A percentile compares a stretch with the other conserved stretches of the same genome.
These are phyloP conservation scores for Catharus minimus DNA, from an alignment of 2,113 vertebrate genomes.

Conservation along the genomic window DNA sequence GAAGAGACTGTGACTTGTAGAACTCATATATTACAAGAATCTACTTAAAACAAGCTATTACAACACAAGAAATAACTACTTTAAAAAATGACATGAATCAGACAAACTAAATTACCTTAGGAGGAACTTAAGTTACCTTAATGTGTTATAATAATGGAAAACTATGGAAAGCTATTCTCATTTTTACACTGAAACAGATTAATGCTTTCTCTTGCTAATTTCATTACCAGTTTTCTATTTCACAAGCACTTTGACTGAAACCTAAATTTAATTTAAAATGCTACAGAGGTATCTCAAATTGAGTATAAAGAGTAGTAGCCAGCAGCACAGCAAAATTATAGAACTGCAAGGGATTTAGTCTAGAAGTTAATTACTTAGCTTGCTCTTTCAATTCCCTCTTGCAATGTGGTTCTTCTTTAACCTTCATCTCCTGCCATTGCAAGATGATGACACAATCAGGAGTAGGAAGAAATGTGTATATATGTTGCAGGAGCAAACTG, in stretches of 20 bases:
- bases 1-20: background rate
- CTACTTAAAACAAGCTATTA: constrained; percentile 12
- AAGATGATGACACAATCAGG: background rate
- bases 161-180: background rate
- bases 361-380: constrained; percentile 29
- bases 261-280: background rate
- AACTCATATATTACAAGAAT: background rate
- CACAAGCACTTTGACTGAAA: background rate
- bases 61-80: background rate
- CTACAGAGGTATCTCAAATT: background rate
- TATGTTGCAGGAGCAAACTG: background rate
- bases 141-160: background rate
- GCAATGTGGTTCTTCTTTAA: background rate
- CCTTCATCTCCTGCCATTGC: background rate
- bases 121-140: background rate
- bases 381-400: background rate
- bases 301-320: background rate
- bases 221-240: background rate
- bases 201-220: constrained; percentile 70
- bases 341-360: background rate
- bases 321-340: background rate
- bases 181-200: constrained; percentile 10
- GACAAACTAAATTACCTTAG: background rate
- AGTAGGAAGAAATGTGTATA: background rate
- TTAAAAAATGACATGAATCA: background rate